phyloP scores from a whole-genome alignment of 2,797 vertebrate genomes.

The Coccyzus lansbergi region DNA sequence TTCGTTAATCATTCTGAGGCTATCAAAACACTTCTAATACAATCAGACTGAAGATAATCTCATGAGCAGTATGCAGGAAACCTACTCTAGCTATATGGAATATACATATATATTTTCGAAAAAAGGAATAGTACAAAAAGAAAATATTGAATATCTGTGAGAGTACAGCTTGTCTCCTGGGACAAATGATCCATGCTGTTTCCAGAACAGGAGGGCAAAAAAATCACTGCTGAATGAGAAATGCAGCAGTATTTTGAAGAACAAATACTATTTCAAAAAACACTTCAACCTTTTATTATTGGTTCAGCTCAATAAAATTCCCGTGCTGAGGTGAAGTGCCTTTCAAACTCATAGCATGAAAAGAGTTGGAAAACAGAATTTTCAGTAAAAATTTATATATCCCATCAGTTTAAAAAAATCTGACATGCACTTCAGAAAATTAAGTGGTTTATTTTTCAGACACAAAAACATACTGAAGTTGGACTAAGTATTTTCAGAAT shows the following conservation, averaged over 20 bases:
- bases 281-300: background rate
- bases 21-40: background rate
- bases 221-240: background rate
- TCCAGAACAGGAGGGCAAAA: background rate
- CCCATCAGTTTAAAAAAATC: background rate
- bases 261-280: background rate
- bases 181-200: background rate
- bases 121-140: background rate
- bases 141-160: background rate
- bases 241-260: background rate
- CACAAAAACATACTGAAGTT: background rate
- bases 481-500: background rate
- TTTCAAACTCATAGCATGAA: background rate
- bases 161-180: background rate
- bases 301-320: background rate
- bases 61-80: background rate
- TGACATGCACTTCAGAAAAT: background rate
- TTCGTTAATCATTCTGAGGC: background rate
- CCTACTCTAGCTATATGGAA: background rate
- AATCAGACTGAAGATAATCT: background rate
- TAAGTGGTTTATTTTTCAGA: background rate
- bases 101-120: background rate
- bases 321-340: background rate
- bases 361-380: background rate
- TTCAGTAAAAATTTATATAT: conserved; percentile 5